phyloP scores from a whole-genome alignment of 2,113 vertebrate species.

The Indri indri region DNA sequence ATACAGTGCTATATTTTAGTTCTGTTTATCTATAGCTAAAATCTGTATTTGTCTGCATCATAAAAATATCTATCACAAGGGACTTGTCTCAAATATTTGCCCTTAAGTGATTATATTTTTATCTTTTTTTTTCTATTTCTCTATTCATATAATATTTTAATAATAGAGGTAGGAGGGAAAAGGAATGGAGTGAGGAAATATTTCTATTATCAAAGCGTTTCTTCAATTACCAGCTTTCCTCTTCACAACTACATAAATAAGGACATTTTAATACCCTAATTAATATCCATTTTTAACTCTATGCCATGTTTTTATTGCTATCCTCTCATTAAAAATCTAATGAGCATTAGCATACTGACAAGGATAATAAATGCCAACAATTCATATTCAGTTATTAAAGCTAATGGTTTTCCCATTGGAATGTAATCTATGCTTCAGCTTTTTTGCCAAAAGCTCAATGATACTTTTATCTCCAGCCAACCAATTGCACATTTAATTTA shows the following conservation, averaged over 20 bases:
- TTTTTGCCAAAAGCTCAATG: conserved; percentile 69
- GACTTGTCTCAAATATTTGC: neutral
- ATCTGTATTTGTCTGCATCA: neutral
- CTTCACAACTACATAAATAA: conserved; percentile 76
- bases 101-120: neutral
- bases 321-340: conserved; percentile 79
- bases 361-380: conserved; percentile 77
- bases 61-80: neutral
- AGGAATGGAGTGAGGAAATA: conserved; percentile 33
- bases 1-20: neutral
- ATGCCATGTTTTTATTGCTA: conserved; percentile 73
- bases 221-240: conserved; percentile 68
- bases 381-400: conserved; percentile 76
- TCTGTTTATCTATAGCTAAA: conserved; percentile 7
- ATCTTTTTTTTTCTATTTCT: neutral
- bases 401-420: conserved; percentile 75
- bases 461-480: conserved; percentile 73
- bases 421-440: conserved; percentile 71
- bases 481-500: conserved; percentile 79
- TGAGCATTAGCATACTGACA: conserved; percentile 79
- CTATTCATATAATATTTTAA: neutral
- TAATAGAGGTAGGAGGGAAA: neutral
- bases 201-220: conserved; percentile 59
- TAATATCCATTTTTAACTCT: conserved; percentile 78
- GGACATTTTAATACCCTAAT: conserved; percentile 71